Evolutionary conservation across 2,113 vertebrate genomes (phyloP).

Genomic region (Ciconia boyciana): DNA sequence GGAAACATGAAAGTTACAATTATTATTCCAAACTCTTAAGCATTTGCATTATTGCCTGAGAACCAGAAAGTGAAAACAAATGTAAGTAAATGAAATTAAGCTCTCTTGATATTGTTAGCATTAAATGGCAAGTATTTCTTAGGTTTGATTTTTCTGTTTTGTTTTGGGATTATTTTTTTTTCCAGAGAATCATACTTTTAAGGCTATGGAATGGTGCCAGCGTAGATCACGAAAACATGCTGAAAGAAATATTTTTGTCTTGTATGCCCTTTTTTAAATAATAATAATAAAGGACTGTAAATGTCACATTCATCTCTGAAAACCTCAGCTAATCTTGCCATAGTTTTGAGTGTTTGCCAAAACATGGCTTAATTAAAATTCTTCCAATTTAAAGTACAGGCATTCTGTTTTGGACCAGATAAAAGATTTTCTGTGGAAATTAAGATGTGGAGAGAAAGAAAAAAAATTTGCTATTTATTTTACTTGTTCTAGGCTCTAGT

Average conservation of each 20-base stretch:
- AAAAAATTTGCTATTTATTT: neutral
- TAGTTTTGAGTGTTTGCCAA: neutral
- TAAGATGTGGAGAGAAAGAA: neutral
- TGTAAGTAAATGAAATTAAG: neutral
- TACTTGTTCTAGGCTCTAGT: neutral
- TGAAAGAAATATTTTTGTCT: neutral
- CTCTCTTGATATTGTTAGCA: neutral
- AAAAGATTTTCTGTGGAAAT: neutral
- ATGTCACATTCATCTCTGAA: neutral
- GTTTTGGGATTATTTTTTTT: neutral
- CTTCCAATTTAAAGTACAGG: neutral
- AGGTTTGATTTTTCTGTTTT: neutral
- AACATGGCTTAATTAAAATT: constrained; percentile 8
- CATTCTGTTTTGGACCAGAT: neutral
- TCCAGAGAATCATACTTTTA: neutral
- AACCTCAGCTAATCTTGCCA: neutral
- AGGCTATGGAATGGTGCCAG: neutral
- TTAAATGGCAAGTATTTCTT: neutral
- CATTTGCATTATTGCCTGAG: neutral
- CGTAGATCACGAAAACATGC: neutral
- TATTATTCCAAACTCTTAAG: neutral
- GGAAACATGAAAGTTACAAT: neutral
- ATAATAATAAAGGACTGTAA: neutral
- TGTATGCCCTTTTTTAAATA: neutral
- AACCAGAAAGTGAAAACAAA: constrained; percentile 31